Percentiles rank a stretch among this genome's conserved stretches.
Conservation (phyloP, 2,113 vertebrate genomes). For the Loxodonta africana region DNA sequence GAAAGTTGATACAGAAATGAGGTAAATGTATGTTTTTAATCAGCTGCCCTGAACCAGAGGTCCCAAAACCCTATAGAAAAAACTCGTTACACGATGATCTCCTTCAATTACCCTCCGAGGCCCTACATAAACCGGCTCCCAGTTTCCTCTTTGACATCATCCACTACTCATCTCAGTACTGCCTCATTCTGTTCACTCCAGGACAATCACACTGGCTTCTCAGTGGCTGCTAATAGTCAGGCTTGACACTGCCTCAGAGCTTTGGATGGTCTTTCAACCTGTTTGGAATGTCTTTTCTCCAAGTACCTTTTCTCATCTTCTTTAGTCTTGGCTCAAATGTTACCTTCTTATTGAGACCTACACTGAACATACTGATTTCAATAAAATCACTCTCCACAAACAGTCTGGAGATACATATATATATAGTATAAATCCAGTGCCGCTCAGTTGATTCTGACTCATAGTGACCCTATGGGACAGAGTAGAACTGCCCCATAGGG, state of each 20-base stretch:
- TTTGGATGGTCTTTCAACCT: not conserved
- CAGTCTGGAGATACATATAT: not conserved
- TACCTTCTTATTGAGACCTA: not conserved
- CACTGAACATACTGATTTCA: not conserved
- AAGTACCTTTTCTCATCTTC: not conserved
- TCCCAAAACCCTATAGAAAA: not conserved
- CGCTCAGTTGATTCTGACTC: too few species aligned
- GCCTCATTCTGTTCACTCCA: too few species aligned
- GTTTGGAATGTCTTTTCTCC: not conserved
- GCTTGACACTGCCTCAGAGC: not conserved
- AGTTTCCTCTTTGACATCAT: too few species aligned
- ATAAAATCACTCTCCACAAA: not conserved
- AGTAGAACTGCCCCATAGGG: too few species aligned
- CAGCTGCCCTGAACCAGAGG: not conserved
- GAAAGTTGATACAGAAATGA: not conserved
- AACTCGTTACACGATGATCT: not conserved
- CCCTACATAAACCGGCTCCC: fast-evolving
- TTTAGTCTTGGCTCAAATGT: not conserved
- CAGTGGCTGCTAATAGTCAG: not conserved
- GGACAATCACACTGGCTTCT: not conserved
- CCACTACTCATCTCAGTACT: not conserved
- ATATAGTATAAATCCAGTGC: too few species aligned
- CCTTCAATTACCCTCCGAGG: not conserved
- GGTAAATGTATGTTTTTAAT: not conserved
- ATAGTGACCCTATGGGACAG: too few species aligned